These are phyloP conservation scores for Jordanella pulchra DNA, from an alignment of 2,797 vertebrate genomes.

Conservation along the genomic window DNA sequence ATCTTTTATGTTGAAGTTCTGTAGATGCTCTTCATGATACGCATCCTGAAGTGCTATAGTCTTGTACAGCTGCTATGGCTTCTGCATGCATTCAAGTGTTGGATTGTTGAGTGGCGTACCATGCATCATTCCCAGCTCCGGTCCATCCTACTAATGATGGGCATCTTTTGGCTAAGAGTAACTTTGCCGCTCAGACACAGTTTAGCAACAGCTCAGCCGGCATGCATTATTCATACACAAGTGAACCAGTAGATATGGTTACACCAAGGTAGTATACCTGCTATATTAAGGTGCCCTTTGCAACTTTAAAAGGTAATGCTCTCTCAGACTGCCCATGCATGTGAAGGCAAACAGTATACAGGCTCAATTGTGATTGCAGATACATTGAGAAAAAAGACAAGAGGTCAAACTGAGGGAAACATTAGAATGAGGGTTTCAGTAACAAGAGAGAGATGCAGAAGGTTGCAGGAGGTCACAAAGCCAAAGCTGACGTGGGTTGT, in stretches of 20 bases:
- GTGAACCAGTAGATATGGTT: constrained; percentile 86
- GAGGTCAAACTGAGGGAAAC: constrained; percentile 18
- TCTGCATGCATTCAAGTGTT: constrained; percentile 3
- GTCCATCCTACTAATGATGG: constrained; percentile 23
- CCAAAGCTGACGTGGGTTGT: constrained; percentile 64
- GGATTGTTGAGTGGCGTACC: constrained; percentile 7
- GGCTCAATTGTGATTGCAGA: constrained; percentile 18
- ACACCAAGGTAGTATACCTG: constrained; percentile 79
- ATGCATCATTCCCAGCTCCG: constrained; percentile 39
- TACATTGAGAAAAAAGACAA: constrained; percentile 7
- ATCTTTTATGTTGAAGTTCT: background rate
- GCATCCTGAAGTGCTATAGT: background rate
- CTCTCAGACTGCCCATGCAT: constrained; percentile 43
- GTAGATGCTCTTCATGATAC: background rate
- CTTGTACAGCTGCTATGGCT: background rate
- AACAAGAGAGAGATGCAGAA: constrained; percentile 65
- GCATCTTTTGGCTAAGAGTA: constrained; percentile 70
- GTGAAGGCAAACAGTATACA: constrained; percentile 28
- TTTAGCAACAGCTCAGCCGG: constrained; percentile 82
- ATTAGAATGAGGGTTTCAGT: constrained; percentile 40
- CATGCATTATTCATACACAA: constrained; percentile 88
- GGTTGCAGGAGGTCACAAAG: constrained; percentile 74
- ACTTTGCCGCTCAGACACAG: constrained; percentile 84
- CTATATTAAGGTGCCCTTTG: constrained; percentile 78
- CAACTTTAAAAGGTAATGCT: constrained; percentile 70